Conservation (phyloP, 2,888 invertebrate species). For the Leptopilina drosophilae region DNA sequence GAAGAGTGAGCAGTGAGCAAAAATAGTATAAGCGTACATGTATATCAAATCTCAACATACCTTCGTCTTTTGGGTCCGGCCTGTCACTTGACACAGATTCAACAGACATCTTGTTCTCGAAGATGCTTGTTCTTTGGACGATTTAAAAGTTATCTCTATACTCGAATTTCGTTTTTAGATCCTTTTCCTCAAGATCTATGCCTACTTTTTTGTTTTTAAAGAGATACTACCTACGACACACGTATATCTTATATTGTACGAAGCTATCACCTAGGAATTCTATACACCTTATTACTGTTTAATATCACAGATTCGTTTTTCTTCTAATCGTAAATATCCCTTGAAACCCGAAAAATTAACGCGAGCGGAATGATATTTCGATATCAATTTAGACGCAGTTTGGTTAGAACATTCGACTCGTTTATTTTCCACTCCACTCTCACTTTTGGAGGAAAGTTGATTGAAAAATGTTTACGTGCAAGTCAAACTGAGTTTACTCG, state of each 20-base stretch:
- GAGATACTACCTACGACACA: slow-evolving; percentile 45
- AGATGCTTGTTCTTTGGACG: slow-evolving; percentile 13
- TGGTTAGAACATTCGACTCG: slow-evolving; percentile 13
- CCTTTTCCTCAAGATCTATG: not conserved
- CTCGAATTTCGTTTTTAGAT: slow-evolving; percentile 25
- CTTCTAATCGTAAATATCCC: slow-evolving; percentile 52
- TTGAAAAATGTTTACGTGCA: slow-evolving; percentile 55
- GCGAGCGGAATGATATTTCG: slow-evolving; percentile 20
- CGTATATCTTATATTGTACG: slow-evolving; percentile 63
- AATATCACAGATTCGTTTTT: slow-evolving; percentile 73
- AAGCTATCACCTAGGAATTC: slow-evolving; percentile 59
- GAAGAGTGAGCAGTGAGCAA: slow-evolving; percentile 14
- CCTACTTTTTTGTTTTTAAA: not conserved
- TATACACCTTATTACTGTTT: slow-evolving; percentile 71
- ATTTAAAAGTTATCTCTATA: not conserved
- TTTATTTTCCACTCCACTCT: slow-evolving; percentile 36
- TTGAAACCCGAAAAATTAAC: slow-evolving; percentile 10
- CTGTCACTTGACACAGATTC: slow-evolving; percentile 72
- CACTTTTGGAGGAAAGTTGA: slow-evolving; percentile 45
- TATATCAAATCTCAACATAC: slow-evolving; percentile 52
- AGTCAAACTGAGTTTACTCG: slow-evolving; percentile 57
- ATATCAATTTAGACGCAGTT: slow-evolving; percentile 2
- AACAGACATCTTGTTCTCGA: slow-evolving; percentile 66
- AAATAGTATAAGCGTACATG: slow-evolving; percentile 14
- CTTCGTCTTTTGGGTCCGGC: slow-evolving; percentile 64